Conservation (phyloP, 2,888 invertebrate species). For the Spilarctia lutea region DNA sequence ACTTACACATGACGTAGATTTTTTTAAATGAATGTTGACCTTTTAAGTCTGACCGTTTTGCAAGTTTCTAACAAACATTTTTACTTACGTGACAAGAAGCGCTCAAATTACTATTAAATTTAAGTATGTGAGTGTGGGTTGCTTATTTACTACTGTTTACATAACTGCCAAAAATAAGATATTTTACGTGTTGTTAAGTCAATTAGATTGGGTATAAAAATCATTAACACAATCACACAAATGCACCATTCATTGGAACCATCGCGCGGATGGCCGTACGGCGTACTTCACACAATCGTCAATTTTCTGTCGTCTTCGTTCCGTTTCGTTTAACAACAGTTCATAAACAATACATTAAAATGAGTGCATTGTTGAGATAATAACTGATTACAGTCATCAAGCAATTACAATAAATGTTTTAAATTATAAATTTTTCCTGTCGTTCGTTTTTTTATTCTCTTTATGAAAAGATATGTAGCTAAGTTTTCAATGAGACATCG, state of each 20-base stretch:
- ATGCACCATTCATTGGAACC: neutral
- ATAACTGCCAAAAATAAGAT: neutral
- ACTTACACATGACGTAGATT: neutral
- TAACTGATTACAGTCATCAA: too few species aligned
- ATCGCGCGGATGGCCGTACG: neutral
- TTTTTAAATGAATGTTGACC: neutral
- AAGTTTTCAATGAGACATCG: neutral
- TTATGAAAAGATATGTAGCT: too few species aligned
- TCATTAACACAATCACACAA: neutral
- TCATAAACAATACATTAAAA: neutral
- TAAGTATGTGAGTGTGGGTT: conserved; percentile 8
- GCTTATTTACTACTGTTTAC: conserved; percentile 21
- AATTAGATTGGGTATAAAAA: neutral
- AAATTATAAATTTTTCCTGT: neutral
- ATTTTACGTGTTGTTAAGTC: neutral
- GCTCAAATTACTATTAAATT: conserved; percentile 24
- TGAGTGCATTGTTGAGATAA: neutral
- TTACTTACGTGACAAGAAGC: conserved; percentile 54
- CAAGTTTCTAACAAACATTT: conserved; percentile 47
- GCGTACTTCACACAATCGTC: neutral
- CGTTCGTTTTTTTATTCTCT: neutral
- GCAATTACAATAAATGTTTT: too few species aligned
- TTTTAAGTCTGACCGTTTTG: conserved; percentile 52
- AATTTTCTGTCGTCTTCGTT: neutral
- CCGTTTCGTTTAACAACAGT: neutral